Conservation (phyloP, 2,113 vertebrate genomes). For the Brevimyrus niger region DNA sequence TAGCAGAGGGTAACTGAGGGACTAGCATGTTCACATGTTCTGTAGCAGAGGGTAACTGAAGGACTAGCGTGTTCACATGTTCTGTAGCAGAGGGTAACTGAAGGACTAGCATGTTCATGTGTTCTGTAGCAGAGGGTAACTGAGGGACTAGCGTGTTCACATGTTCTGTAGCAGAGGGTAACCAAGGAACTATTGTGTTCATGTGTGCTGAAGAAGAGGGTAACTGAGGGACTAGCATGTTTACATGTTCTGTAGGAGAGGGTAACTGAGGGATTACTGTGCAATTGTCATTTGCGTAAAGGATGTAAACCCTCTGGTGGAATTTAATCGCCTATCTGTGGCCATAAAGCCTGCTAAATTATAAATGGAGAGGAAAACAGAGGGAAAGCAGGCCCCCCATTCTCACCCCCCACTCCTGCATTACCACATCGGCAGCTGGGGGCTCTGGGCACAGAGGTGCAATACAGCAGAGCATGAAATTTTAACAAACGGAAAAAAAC, state of each 20-base stretch:
- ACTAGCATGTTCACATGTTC: not conserved
- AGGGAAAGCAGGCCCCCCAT: not conserved
- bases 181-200: not conserved
- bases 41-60: not conserved
- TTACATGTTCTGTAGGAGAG: not conserved
- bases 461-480: not conserved
- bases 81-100: not conserved
- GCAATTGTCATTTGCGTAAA: not conserved
- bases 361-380: not conserved
- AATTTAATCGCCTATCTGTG: constrained; percentile 14
- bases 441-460: not conserved
- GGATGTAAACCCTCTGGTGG: not conserved
- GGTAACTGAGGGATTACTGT: not conserved
- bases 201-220: not conserved
- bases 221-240: not conserved
- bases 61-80: not conserved
- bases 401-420: not conserved
- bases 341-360: not conserved
- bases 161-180: not conserved
- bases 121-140: not conserved
- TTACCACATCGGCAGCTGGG: not conserved
- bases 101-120: not conserved
- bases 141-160: not conserved
- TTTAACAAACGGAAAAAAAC: not conserved
- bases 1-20: not conserved